Base-by-base conservation (phyloP, 1,140 invertebrate species). In the Drosophila kepulauana region DNA sequence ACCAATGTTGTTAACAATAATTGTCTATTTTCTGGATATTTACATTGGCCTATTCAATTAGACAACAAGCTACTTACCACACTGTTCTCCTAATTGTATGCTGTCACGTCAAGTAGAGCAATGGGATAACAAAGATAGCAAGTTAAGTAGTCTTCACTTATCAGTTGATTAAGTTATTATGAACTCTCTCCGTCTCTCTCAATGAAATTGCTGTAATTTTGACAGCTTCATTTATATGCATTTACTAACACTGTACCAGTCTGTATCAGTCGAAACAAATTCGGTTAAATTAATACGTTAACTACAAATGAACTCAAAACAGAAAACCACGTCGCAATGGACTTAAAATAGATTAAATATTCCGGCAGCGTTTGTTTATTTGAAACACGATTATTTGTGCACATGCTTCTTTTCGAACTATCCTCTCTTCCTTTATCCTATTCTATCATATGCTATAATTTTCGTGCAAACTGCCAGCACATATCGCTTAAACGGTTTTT, bases 11-110 rank as follows among this genome's bases (percentile, higher is more conserved):
- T 57, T 67, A 78, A 75, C 73, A 87, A 87, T 78, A 84, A 88
- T 87, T 88, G 69, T 80, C 74, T 79, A 76, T 79, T 75, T 78
- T 65, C 48, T 61, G 48, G 48, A 16, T 78, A 77, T 88, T 84
- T 78, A 71, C 69, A 51, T 54, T 48, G 38, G 61, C 41, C 62
- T 63, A 70, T 67, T 77, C 72, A 76, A 79, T 79, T 82, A 82
- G 82, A 58, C 67, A 63, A 59, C 11, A 59, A 33, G 58, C 43
- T 7, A 56, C 58, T 79, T 80, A 72, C 72, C 72, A 63, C 54
- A 56, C 8, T 46, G 28, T 28, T 52, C 49, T 51, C 30, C 38
- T 51, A 57, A 56, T 59, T 62, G 48, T 28, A 41, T 25, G 13
- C 45, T 38, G 28, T n/a, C 33, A 6, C 25, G n/a, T 28, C 3